Conservation (phyloP, 2,888 invertebrate genomes). For the Lingula anatina region DNA sequence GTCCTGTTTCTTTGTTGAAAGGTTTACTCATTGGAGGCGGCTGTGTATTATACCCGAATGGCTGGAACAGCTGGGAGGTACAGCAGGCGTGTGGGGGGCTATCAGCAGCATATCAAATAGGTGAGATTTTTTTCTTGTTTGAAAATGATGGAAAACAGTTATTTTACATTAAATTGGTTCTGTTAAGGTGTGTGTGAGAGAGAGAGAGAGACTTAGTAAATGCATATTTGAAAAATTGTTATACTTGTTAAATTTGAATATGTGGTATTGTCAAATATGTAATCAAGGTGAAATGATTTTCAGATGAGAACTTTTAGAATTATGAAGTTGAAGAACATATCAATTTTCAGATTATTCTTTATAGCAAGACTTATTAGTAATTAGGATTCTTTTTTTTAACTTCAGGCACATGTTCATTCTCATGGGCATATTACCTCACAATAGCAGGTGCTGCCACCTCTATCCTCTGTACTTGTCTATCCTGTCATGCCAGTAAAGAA, state of each 20-base stretch:
- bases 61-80: constrained; percentile 33
- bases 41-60: constrained; percentile 34
- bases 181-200: no score
- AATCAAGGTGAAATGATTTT: no score
- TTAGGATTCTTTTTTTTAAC: constrained; percentile 9
- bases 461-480: constrained; percentile 18
- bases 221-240: not conserved
- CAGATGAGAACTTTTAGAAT: no score
- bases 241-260: not conserved
- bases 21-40: constrained; percentile 34
- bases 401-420: constrained; percentile 31
- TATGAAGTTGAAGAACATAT: no score
- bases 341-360: no score
- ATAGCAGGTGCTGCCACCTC: constrained; percentile 24
- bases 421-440: constrained; percentile 36
- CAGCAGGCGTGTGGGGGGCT: constrained; percentile 25
- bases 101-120: constrained; percentile 18
- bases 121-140: constrained; percentile 11
- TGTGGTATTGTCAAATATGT: no score
- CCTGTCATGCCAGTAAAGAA: constrained; percentile 15
- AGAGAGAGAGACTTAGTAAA: no score
- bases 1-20: no score
- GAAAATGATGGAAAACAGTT: not conserved
- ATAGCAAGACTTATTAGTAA: no score
- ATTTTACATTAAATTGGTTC: no score